Evolutionary conservation across 2,113 vertebrate species (phyloP).

Genomic region (Zosterops pallidus): DNA sequence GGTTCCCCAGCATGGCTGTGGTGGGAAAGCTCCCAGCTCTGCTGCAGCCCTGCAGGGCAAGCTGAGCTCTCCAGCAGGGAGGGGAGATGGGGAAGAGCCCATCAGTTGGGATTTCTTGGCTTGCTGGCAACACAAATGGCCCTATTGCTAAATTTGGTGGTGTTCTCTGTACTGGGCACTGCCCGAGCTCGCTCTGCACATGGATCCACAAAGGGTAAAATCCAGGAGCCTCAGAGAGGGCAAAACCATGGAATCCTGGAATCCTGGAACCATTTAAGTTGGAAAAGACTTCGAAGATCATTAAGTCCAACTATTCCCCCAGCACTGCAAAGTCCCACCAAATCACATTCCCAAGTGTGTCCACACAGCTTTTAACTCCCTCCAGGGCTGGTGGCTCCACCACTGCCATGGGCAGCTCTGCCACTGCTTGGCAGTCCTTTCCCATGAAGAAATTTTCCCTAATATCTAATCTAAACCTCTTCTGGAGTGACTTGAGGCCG

Average conservation of each 20-base stretch:
- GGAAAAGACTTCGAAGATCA: neutral
- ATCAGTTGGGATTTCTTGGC: neutral
- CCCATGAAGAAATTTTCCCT: neutral
- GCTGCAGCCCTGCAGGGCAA: neutral
- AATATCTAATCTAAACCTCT: neutral
- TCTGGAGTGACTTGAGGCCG: fast-evolving
- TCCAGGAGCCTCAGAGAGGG: fast-evolving
- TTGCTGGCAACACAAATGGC: neutral
- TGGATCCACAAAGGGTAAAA: neutral
- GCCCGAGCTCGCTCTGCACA: neutral
- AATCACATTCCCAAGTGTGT: fast-evolving
- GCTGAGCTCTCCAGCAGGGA: fast-evolving
- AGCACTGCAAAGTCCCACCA: neutral
- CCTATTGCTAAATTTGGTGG: fast-evolving
- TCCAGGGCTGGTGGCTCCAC: neutral
- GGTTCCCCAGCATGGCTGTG: fast-evolving
- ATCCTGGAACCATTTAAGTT: neutral
- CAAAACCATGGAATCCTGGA: neutral
- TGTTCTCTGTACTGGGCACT: neutral
- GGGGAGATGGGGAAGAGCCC: neutral
- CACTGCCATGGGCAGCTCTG: neutral
- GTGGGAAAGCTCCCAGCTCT: neutral
- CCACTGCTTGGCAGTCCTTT: neutral
- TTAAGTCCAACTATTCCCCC: fast-evolving
- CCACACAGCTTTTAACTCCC: neutral